phyloP scores from a whole-genome alignment of 1,140 invertebrate species.

The Drosophila guanche region DNA sequence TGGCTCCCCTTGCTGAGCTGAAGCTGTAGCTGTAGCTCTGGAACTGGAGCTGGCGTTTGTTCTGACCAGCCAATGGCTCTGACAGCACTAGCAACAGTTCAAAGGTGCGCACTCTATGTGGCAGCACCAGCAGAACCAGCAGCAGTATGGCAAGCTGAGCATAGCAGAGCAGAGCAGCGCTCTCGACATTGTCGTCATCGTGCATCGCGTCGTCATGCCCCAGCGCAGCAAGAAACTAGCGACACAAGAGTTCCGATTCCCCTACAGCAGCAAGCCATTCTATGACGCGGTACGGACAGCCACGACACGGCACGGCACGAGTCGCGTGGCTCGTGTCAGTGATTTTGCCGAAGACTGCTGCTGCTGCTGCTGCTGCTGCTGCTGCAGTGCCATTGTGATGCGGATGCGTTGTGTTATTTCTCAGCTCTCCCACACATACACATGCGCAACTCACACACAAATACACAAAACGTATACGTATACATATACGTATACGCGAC shows the following conservation, averaged over 20 bases:
- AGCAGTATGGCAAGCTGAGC: constrained; percentile 32
- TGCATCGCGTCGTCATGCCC: constrained; percentile 66
- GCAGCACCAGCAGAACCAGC: constrained; percentile 4
- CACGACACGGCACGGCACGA: constrained; percentile 33
- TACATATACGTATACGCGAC: constrained; percentile 11
- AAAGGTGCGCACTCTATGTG: constrained; percentile 47
- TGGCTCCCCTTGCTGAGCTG: constrained; percentile 6
- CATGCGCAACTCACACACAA: constrained; percentile 15
- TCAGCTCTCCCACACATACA: constrained; percentile 16
- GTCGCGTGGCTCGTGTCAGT: constrained; percentile 69
- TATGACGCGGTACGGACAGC: too few species aligned
- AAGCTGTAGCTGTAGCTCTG: constrained; percentile 8
- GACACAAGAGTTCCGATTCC: too few species aligned
- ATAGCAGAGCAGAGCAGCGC: constrained; percentile 33
- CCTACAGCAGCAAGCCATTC: constrained; percentile 12
- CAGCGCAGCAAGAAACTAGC: constrained; percentile 36
- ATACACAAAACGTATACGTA: constrained; percentile 7
- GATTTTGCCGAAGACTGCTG: constrained; percentile 48
- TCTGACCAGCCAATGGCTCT: constrained; percentile 68
- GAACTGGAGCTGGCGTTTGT: constrained; percentile 35
- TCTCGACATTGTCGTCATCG: constrained; percentile 31
- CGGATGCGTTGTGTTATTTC: constrained; percentile 29
- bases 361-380: constrained; percentile 9
- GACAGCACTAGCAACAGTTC: constrained; percentile 62
- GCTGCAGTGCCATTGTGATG: constrained; percentile 39